These are phyloP conservation scores for Lophura nycthemera DNA, from an alignment of 2,113 vertebrate species.

Conservation along the genomic window DNA sequence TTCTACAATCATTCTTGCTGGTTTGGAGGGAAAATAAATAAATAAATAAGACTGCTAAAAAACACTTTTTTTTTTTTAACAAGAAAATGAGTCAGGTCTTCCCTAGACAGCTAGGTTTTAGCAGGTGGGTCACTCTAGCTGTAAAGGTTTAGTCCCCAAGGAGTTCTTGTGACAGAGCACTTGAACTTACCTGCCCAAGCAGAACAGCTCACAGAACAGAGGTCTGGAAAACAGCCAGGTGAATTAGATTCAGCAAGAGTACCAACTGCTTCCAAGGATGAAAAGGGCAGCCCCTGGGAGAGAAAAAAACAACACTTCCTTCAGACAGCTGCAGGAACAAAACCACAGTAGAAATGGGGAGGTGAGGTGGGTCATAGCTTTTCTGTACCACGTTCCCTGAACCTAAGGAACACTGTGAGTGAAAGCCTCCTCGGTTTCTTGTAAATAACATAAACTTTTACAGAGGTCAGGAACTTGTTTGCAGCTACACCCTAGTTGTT, in stretches of 20 bases:
- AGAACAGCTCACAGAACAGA: not conserved
- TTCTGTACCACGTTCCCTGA: not conserved
- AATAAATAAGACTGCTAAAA: not conserved
- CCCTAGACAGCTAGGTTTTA: not conserved
- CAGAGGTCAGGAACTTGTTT: not conserved
- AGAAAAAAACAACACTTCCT: not conserved
- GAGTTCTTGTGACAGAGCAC: not conserved
- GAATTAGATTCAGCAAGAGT: not conserved
- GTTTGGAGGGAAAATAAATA: not conserved
- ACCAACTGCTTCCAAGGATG: not conserved
- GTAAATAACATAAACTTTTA: not conserved
- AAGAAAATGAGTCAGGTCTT: not conserved
- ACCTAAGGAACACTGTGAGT: not conserved
- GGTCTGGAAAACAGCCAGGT: constrained; percentile 12
- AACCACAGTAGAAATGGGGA: not conserved
- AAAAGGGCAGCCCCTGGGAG: not conserved
- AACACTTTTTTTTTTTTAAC: not conserved
- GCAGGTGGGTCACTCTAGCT: not conserved
- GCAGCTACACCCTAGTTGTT: not conserved
- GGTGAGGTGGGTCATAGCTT: not conserved
- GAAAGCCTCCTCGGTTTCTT: not conserved
- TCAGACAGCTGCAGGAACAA: not conserved
- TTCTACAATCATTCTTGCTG: not conserved
- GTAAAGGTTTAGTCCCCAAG: not conserved
- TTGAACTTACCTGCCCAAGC: not conserved